These are phyloP conservation scores for Odocoileus virginianus DNA, from an alignment of 2,113 vertebrate species.

Conservation along the genomic window DNA sequence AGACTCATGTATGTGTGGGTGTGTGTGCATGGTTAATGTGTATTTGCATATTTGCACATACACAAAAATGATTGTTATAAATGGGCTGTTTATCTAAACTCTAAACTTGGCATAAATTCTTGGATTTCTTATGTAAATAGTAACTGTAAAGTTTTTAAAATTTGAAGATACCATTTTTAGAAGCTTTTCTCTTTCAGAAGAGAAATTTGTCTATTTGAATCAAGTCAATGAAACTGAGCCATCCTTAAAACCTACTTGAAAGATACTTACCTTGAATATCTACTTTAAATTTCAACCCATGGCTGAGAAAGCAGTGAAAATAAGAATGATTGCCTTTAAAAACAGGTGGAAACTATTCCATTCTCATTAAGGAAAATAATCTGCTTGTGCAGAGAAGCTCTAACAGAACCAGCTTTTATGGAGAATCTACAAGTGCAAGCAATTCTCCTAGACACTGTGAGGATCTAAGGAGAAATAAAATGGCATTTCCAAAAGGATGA, in stretches of 20 bases:
- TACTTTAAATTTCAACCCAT: neutral
- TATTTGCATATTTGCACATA: neutral
- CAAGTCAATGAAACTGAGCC: neutral
- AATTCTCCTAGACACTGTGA: neutral
- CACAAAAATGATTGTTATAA: neutral
- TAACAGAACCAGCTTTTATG: neutral
- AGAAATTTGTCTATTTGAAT: neutral
- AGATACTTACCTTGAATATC: neutral
- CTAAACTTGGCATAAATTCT: neutral
- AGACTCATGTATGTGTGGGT: accelerated
- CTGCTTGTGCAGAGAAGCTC: neutral
- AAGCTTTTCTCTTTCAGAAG: neutral
- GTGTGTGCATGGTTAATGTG: neutral
- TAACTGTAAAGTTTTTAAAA: neutral
- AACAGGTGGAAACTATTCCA: neutral
- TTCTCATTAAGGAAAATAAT: neutral
- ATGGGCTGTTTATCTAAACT: neutral
- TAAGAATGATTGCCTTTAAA: neutral
- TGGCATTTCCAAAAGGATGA: neutral
- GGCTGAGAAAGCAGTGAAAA: neutral
- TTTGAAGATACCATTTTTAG: neutral
- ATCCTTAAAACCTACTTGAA: neutral
- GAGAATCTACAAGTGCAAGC: neutral
- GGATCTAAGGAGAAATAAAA: neutral
- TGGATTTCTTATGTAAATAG: neutral